A percentile compares a stretch with the other conserved stretches of the same genome.
These are phyloP conservation scores for Berghia stephanieae DNA, from an alignment of 1,140 invertebrate genomes.

Conservation along the genomic window DNA sequence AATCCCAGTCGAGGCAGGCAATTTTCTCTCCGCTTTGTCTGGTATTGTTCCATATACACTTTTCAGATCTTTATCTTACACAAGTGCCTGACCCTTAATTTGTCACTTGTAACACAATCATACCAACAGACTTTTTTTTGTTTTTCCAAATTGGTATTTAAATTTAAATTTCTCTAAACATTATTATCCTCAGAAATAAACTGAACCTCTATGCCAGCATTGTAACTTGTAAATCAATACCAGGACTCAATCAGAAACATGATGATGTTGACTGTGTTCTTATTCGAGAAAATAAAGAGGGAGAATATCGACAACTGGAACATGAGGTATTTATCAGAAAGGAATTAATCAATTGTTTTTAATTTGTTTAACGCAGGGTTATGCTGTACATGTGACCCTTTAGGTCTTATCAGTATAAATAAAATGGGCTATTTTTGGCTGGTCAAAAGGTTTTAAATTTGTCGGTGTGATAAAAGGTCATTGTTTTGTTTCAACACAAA, in stretches of 20 bases:
- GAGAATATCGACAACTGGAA: constrained; percentile 98
- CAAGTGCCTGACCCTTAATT: neutral
- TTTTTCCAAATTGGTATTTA: neutral
- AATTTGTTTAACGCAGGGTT: neutral
- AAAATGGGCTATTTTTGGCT: neutral
- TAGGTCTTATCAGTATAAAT: neutral
- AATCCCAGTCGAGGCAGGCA: no score
- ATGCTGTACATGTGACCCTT: neutral
- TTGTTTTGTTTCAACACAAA: no score
- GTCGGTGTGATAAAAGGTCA: no score
- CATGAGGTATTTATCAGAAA: constrained; percentile 83
- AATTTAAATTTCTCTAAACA: no score
- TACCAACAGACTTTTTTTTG: neutral
- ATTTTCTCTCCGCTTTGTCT: no score
- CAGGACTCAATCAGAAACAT: constrained; percentile 89
- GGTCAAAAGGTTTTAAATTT: no score
- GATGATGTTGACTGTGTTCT: constrained; percentile 93
- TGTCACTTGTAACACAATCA: neutral
- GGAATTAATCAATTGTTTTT: constrained; percentile 8
- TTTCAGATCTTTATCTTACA: neutral
- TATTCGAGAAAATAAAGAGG: constrained; percentile 98
- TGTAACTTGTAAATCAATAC: constrained; percentile 92
- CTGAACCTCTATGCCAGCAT: constrained; percentile 97
- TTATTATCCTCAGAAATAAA: constrained; percentile 71
- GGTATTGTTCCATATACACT: no score